These are phyloP conservation scores for Ptychochromis oligacanthus DNA, from an alignment of 2,113 vertebrate species.

Conservation along the genomic window DNA sequence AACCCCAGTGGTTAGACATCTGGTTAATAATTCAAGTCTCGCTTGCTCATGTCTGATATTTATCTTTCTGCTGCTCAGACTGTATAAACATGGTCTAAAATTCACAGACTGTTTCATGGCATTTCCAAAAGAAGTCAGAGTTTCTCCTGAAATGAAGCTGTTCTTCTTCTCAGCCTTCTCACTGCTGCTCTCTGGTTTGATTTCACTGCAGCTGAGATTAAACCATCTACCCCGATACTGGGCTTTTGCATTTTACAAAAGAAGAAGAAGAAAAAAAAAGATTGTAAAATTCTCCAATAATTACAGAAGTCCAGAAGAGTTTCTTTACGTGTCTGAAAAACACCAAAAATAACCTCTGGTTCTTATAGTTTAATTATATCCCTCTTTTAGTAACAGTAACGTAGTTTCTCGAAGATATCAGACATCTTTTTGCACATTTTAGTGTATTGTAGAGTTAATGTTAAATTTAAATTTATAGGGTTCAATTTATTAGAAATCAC, in stretches of 20 bases:
- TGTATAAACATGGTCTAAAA: neutral
- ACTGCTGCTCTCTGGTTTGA: neutral
- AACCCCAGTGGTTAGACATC: constrained; percentile 2
- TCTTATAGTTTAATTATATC: too few relatives aligned
- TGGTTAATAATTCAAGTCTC: constrained; percentile 26
- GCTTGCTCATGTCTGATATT: constrained; percentile 19
- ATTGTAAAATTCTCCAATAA: neutral
- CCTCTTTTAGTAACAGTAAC: too few relatives aligned
- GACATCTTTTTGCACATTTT: too few relatives aligned
- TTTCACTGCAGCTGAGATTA: neutral
- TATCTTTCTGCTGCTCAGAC: constrained; percentile 21
- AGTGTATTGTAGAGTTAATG: too few relatives aligned
- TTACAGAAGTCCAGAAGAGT: neutral
- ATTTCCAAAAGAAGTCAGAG: neutral
- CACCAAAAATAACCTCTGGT: too few relatives aligned
- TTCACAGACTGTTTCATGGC: neutral
- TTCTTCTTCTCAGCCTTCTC: neutral
- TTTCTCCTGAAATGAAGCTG: neutral
- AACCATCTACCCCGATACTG: neutral
- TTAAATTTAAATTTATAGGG: too few relatives aligned
- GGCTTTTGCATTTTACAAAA: too few relatives aligned
- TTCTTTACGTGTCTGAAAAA: neutral
- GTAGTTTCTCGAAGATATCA: too few relatives aligned
- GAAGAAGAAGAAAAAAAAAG: too few relatives aligned
- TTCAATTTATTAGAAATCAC: too few relatives aligned